Evolutionary conservation across 2,888 invertebrate genomes (phyloP), one percentile per base, ranked within the genome.

Genomic region (Xestia rhomboidea): DNA sequence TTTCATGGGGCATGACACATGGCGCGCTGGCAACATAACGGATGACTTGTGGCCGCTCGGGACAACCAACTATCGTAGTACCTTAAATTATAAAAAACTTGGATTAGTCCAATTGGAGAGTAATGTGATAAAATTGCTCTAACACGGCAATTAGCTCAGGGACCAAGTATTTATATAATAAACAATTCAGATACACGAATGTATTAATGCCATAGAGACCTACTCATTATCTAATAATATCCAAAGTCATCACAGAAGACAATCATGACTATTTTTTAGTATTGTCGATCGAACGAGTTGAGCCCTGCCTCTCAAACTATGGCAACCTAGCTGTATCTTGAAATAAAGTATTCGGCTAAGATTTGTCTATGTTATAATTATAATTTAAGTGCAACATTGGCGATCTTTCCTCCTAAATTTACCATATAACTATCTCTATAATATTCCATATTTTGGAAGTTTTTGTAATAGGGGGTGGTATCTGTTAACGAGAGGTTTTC

Each of bases 1-100:
- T 86, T 81, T 89, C 85, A 89, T 64, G 73, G n/a, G n/a, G 64
- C 64, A 75, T 84, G 89, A 82, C 85, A 74, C 79, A 76, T 76
- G 74, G 74, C 51, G 71, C 73, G 54, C 67, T 27, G 67, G 77
- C 72, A 38, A 80, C 71, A 73, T 84, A 79, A 84, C 76, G 68
- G 69, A 87, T 87, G 81, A 86, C 81, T 75, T 51, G 79, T 73
- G 74, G 74, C n/a, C 46, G 66, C n/a, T 27, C 30, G 30, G 57
- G 72, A 74, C 76, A 68, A 69, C 67, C 44, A 67, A 38, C 60
- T 75, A 76, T 83, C 68, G 30, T 64, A 46, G 57, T n/a, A n/a
- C n/a, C n/a, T n/a, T n/a, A n/a, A n/a, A n/a, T n/a, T n/a, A n/a
- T n/a, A n/a, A n/a, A n/a, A 71, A 67, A n/a, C n/a, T 13, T 13